Evolutionary conservation across 2,888 invertebrate species (phyloP), one percentile per base, ranked within the genome.

Genomic region (Drosophila crucigera): DNA sequence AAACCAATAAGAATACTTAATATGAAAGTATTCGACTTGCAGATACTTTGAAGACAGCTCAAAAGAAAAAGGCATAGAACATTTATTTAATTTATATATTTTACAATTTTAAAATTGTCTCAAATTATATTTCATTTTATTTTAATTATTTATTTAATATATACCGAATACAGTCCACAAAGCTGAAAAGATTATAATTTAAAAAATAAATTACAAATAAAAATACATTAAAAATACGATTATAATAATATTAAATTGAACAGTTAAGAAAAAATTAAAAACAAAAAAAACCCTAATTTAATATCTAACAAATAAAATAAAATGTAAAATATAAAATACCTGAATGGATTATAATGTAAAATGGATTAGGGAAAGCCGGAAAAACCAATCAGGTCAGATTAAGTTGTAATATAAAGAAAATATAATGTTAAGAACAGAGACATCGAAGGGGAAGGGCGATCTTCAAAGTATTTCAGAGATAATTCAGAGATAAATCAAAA

Each of bases 1-100:
- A 73, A 73, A 67, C 52, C 56, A 69, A 62, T 49, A 64, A 56
- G 4, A 37, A 59, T 37, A 54, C 11, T 22, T 22, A 14, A 9
- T 3, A 6, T 1, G 9, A 28, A 28, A 58, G 28, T 25, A 61
- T 35, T 52, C 31, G n/a, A 39, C 52, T 43, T 22, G 1, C 1
- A 31, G 41, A 58, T 58, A 53, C 58, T 52, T 41, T 25, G 9
- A 14, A 37, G 10, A 4, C 25, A n/a, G 16, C 3, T 16, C 1
- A 9, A 37, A 16, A 3, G 16, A 22, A 30, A 30, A 30, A 7
- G 3, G n/a, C 7, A 0, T 9, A 6, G 0, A 16, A 4, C 1
- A 5, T 5, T 1, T 1, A 11, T n/a, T 41, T n/a, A 1, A 41
- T 11, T 41, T 5, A 5, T 1, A 10, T 10, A 11, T 4, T 9